phyloP scores from a whole-genome alignment of 2,888 invertebrate species.

The Micropterix aruncella region DNA sequence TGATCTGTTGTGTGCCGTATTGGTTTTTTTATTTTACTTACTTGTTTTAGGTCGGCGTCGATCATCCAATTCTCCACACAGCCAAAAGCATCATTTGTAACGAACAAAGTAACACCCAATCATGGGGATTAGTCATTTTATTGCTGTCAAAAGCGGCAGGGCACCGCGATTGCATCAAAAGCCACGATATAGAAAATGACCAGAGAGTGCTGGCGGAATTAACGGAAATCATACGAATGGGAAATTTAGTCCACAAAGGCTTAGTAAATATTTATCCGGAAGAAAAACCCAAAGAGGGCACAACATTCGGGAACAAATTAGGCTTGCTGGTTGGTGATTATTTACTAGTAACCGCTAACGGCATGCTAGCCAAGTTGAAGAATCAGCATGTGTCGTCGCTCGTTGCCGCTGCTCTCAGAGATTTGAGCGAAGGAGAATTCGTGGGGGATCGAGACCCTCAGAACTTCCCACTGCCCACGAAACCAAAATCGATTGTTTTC shows the following conservation, averaged over 20 bases:
- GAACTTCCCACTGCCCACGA: conserved; percentile 57
- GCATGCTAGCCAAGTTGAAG: conserved; percentile 57
- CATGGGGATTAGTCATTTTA: conserved; percentile 72
- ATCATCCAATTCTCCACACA: conserved; percentile 76
- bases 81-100: conserved; percentile 71
- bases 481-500: conserved; percentile 27
- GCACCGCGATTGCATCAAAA: conserved; percentile 36
- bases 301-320: conserved; percentile 80
- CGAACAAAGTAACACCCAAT: conserved; percentile 71
- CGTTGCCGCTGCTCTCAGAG: conserved; percentile 67
- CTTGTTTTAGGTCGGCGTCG: conserved; percentile 50
- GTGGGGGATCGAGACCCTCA: conserved; percentile 58
- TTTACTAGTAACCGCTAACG: conserved; percentile 66
- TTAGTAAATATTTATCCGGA: conserved; percentile 30
- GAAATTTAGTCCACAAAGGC: conserved; percentile 66
- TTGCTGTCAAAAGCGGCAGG: conserved; percentile 71
- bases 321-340: conserved; percentile 79
- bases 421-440: conserved; percentile 74
- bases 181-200: conserved; percentile 20
- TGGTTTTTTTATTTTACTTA: not conserved
- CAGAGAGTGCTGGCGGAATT: conserved; percentile 46
- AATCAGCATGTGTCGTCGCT: conserved; percentile 63
- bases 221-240: conserved; percentile 79
- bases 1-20: too few relatives aligned
- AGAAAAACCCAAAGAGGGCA: conserved; percentile 43